A percentile compares a stretch with the other conserved stretches of the same genome.
These are phyloP conservation scores for Hippocampus guttulatus DNA, from an alignment of 2,113 vertebrate species.

Conservation along the genomic window DNA sequence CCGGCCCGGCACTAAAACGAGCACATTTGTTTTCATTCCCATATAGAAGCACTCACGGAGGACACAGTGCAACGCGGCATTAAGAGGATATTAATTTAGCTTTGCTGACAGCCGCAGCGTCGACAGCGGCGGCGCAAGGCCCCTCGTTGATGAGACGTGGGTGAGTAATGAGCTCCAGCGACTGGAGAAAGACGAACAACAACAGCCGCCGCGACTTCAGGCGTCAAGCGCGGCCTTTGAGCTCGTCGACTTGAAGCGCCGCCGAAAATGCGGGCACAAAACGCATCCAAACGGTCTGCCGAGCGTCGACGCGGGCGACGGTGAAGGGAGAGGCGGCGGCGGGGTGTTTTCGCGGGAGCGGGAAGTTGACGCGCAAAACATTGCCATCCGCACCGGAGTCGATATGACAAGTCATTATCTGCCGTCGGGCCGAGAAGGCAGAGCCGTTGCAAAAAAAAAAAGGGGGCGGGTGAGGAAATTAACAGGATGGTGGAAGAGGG, in stretches of 20 bases:
- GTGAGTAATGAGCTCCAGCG: conserved; percentile 42
- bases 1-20: conserved; percentile 5
- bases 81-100: conserved; percentile 27
- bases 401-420: conserved; percentile 56
- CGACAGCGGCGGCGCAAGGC: conserved; percentile 29
- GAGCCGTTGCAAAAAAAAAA: conserved; percentile 2
- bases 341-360: conserved; percentile 4
- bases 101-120: conserved; percentile 28
- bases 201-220: conserved; percentile 26
- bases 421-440: conserved; percentile 35
- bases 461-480: conserved; percentile 26
- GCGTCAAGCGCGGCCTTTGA: conserved; percentile 36
- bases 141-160: conserved; percentile 34
- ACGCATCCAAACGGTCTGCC: conserved; percentile 39
- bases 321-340: conserved; percentile 27
- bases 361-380: conserved; percentile 12
- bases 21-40: conserved; percentile 3
- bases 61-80: conserved; percentile 26
- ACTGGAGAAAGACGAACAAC: conserved; percentile 33
- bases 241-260: conserved; percentile 44
- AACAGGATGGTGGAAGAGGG: conserved; percentile 18
- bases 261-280: conserved; percentile 28
- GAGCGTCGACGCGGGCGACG: conserved; percentile 35
- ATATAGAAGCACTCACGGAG: conserved; percentile 9
- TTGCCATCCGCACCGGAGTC: conserved; percentile 18